A percentile compares a stretch with the other conserved stretches of the same genome.
Conservation (phyloP, 1,140 invertebrate genomes). For the Acromyrmex charruanus region DNA sequence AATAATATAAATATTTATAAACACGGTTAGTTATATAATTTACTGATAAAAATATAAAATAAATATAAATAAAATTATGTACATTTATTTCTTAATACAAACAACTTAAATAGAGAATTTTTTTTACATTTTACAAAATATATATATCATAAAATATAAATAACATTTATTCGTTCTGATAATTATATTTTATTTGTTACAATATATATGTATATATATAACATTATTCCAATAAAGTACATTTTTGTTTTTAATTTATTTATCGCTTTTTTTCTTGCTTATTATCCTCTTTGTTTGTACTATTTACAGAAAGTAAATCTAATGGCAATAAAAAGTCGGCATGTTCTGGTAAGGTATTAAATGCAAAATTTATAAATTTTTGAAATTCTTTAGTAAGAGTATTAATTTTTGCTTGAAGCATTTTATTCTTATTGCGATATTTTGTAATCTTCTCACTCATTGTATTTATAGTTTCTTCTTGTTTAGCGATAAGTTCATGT, state of each 20-base stretch:
- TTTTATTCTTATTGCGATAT: conserved; percentile 67
- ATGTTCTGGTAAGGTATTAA: conserved; percentile 82
- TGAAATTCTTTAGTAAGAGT: conserved; percentile 84
- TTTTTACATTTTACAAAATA: not conserved
- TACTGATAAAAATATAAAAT: not conserved
- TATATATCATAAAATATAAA: not conserved
- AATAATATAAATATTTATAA: too few relatives aligned
- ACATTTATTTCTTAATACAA: not conserved
- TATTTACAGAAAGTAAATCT: conserved; percentile 20
- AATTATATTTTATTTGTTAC: not conserved
- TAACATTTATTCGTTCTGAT: not conserved
- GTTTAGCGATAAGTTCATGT: conserved; percentile 63
- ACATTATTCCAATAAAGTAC: not conserved
- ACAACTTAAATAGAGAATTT: not conserved
- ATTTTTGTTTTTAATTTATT: not conserved
- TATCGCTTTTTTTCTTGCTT: conserved; percentile 7
- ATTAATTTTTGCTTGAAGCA: conserved; percentile 77
- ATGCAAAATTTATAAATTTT: conserved; percentile 85
- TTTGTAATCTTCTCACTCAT: conserved; percentile 52
- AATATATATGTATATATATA: not conserved
- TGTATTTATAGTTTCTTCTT: conserved; percentile 68
- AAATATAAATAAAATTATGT: not conserved
- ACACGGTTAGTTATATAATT: not conserved
- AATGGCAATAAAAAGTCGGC: conserved; percentile 83
- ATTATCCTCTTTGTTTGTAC: not conserved